phyloP scores from a whole-genome alignment of 2,113 vertebrate species.

The Lichenostomus cassidix region DNA sequence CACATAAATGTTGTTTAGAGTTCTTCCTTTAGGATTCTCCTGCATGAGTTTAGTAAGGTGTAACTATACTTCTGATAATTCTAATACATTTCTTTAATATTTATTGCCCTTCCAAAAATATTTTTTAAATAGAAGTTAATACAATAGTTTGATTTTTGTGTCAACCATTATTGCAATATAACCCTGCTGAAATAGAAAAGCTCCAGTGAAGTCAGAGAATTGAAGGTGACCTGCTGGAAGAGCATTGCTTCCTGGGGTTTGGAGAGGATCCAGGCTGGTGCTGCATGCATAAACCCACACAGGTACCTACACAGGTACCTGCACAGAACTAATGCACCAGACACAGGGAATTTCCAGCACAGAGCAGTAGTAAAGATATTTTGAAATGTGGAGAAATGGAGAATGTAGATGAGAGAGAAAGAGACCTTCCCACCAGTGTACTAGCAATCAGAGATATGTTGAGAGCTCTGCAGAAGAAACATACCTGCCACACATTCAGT shows the following conservation, averaged over 20 bases:
- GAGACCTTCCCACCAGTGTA: neutral
- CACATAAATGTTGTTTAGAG: fast-evolving
- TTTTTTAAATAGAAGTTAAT: neutral
- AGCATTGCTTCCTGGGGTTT: neutral
- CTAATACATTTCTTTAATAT: neutral
- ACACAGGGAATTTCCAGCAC: neutral
- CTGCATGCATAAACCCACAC: neutral
- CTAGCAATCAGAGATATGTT: neutral
- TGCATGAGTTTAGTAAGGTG: neutral
- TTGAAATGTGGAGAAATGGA: neutral
- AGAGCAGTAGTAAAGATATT: neutral
- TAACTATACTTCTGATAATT: neutral
- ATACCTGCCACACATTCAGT: neutral
- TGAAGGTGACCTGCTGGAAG: neutral
- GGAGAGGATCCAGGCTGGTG: neutral
- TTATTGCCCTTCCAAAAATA: neutral
- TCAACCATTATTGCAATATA: neutral
- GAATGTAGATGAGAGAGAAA: neutral
- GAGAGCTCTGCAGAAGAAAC: neutral
- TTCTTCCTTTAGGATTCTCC: neutral
- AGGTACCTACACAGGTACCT: neutral
- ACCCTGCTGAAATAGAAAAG: neutral
- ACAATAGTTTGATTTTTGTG: neutral
- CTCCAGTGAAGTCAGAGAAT: neutral
- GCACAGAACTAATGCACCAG: neutral